Evolutionary conservation across 35 echinoderm and acorn worm genomes (phyloP).

Genomic region (Ophioderma brevispina): DNA sequence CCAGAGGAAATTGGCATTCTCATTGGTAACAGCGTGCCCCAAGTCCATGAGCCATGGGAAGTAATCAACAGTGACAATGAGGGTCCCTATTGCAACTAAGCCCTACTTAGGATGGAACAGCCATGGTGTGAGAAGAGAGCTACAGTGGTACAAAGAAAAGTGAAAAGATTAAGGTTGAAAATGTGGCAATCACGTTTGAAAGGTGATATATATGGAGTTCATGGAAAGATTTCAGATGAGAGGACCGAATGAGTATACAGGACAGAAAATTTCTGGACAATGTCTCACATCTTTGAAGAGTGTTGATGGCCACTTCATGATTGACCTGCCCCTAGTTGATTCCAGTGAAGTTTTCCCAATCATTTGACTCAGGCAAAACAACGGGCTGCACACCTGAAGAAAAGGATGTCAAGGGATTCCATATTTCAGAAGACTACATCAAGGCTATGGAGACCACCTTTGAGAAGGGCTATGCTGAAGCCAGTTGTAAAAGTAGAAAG

Average conservation of each 20-base stretch:
- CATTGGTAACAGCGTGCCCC: background rate
- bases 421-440: constrained; percentile 11
- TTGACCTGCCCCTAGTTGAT: constrained; percentile 44
- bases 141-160: background rate
- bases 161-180: background rate
- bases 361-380: constrained; percentile 21
- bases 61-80: background rate
- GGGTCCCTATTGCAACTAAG: background rate
- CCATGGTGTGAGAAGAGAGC: background rate
- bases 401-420: constrained; percentile 31
- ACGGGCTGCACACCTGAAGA: constrained; percentile 30
- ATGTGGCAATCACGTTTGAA: background rate
- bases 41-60: background rate
- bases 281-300: background rate
- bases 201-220: background rate
- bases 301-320: constrained; percentile 16
- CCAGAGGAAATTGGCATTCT: background rate
- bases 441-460: constrained; percentile 21
- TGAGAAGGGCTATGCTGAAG: constrained; percentile 16
- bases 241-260: background rate
- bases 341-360: constrained; percentile 35
- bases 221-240: background rate
- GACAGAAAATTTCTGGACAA: background rate
- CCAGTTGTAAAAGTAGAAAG: background rate
- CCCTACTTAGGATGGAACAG: background rate